Percentiles rank a stretch among this genome's conserved stretches.
Conservation (phyloP, 2,888 invertebrate genomes). For the Idaea aversata region DNA sequence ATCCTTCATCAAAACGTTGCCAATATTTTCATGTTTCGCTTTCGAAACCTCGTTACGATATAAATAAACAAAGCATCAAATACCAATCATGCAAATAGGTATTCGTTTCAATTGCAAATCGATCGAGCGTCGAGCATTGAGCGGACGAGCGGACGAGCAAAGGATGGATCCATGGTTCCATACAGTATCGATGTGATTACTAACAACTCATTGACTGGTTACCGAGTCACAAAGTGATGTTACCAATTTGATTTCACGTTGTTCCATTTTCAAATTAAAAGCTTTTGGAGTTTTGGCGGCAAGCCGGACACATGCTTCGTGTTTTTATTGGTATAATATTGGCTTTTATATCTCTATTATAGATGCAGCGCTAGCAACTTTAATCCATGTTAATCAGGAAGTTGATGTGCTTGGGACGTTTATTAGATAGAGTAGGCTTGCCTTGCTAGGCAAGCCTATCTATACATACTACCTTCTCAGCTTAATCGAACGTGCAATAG, state of each 20-base stretch:
- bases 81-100: slow-evolving; percentile 51
- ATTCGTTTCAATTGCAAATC: slow-evolving; percentile 47
- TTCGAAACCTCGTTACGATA: background rate
- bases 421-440: no score
- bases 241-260: background rate
- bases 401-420: no score
- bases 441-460: no score
- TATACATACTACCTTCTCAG: no score
- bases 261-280: background rate
- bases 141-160: slow-evolving; percentile 29
- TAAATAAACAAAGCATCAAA: slow-evolving; percentile 27
- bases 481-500: no score
- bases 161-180: slow-evolving; percentile 17
- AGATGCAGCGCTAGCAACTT: no score
- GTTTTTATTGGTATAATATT: background rate
- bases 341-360: no score
- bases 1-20: background rate
- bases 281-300: background rate
- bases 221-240: background rate
- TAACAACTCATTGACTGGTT: slow-evolving; percentile 19
- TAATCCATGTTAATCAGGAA: no score
- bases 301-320: background rate
- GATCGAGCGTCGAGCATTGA: slow-evolving; percentile 16
- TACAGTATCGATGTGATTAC: slow-evolving; percentile 25
- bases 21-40: slow-evolving; percentile 1